Evolutionary conservation across 2,888 invertebrate species (phyloP).

Genomic region (Dexiosoma caninum): DNA sequence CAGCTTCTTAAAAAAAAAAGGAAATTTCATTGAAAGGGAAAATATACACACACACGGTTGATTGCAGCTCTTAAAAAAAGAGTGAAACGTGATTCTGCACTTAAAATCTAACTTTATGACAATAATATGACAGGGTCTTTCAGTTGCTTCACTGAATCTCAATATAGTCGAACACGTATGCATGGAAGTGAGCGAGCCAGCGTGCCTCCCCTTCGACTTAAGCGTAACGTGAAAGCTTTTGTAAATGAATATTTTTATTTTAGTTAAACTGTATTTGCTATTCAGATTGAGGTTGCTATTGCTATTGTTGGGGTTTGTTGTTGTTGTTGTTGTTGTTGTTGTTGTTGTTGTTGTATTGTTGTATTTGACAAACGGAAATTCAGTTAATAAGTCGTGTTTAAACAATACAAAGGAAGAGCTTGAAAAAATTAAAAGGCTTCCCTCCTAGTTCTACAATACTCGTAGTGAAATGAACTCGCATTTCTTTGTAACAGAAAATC

Average conservation of each 20-base stretch:
- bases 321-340: not conserved
- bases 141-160: not conserved
- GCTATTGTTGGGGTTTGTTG: not conserved
- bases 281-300: not conserved
- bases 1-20: not conserved
- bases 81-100: conserved; percentile 60
- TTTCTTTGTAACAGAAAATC: conserved; percentile 15
- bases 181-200: too few relatives aligned
- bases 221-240: not conserved
- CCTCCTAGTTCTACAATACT: too few relatives aligned
- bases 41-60: not conserved
- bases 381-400: conserved; percentile 62
- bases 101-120: conserved; percentile 59
- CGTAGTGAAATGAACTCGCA: conserved; percentile 44
- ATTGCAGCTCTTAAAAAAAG: conserved; percentile 7
- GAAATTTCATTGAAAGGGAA: conserved; percentile 21
- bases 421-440: conserved; percentile 56
- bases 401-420: conserved; percentile 64
- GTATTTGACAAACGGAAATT: conserved; percentile 56
- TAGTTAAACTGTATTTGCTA: not conserved
- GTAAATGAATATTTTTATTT: not conserved
- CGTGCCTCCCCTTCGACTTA: too few relatives aligned
- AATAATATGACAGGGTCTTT: conserved; percentile 5
- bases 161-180: not conserved
- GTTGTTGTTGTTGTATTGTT: not conserved